Conservation (phyloP, 1,140 invertebrate species). For the Brachionus rubens region DNA sequence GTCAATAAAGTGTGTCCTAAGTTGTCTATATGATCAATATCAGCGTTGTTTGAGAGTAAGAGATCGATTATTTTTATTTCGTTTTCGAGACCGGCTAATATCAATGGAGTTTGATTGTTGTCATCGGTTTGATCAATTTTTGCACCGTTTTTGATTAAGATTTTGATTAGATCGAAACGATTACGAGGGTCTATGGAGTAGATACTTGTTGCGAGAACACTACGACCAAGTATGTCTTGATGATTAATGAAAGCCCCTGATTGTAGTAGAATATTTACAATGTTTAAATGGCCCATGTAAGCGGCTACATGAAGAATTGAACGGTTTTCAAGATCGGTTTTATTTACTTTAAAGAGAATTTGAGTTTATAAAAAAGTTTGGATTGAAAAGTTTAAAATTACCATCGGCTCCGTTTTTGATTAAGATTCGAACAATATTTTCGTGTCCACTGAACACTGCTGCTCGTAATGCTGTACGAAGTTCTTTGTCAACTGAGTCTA, state of each 20-base stretch:
- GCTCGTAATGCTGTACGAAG: slow-evolving; percentile 81
- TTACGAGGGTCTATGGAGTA: slow-evolving; percentile 68
- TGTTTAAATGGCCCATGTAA: slow-evolving; percentile 64
- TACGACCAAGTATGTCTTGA: slow-evolving; percentile 67
- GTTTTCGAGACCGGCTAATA: slow-evolving; percentile 70
- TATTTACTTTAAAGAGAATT: slow-evolving; percentile 62
- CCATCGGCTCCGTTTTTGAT: slow-evolving; percentile 76
- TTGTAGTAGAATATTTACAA: slow-evolving; percentile 59
- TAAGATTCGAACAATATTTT: slow-evolving; percentile 81
- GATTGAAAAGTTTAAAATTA: not conserved
- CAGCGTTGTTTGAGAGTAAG: slow-evolving; percentile 77
- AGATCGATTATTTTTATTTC: slow-evolving; percentile 74
- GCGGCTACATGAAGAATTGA: slow-evolving; percentile 64
- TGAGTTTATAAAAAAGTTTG: too few relatives aligned
- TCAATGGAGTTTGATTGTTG: slow-evolving; percentile 87
- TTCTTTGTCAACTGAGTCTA: slow-evolving; percentile 70
- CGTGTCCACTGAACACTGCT: slow-evolving; percentile 83
- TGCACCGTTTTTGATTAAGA: slow-evolving; percentile 70
- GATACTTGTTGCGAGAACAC: slow-evolving; percentile 70
- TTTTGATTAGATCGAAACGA: slow-evolving; percentile 61
- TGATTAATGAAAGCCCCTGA: slow-evolving; percentile 57
- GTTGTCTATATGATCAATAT: slow-evolving; percentile 77
- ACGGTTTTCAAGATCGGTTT: slow-evolving; percentile 81
- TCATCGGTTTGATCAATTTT: slow-evolving; percentile 80
- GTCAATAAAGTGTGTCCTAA: slow-evolving; percentile 67